Evolutionary conservation across 2,113 vertebrate species (phyloP).

Genomic region (Onychostruthus taczanowskii): DNA sequence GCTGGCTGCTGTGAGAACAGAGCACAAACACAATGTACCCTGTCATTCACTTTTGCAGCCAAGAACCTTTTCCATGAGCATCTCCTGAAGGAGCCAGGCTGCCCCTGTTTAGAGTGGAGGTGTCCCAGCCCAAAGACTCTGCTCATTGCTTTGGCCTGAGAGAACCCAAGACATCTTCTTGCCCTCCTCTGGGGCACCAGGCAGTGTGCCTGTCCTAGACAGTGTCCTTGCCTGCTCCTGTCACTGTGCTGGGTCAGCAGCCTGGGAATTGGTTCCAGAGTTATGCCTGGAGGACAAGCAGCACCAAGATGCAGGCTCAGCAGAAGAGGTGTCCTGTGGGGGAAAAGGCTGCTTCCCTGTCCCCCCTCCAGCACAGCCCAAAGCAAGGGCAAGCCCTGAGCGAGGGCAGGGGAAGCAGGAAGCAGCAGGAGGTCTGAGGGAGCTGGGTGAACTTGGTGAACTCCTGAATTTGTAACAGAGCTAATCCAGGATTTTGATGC

Average conservation of each 20-base stretch:
- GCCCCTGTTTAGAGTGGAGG: fast-evolving
- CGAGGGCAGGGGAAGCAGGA: neutral
- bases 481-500: fast-evolving
- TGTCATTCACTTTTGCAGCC: neutral
- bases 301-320: neutral
- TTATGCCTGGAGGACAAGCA: neutral
- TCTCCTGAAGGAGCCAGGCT: neutral
- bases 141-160: neutral
- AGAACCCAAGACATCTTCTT: neutral
- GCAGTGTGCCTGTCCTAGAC: neutral
- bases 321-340: neutral
- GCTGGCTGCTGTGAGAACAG: neutral
- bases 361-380: neutral
- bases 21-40: neutral
- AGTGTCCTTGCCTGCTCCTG: neutral
- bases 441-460: neutral
- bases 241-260: neutral
- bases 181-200: neutral
- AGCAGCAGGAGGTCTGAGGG: neutral
- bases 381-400: neutral
- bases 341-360: neutral
- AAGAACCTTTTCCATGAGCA: neutral
- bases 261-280: neutral
- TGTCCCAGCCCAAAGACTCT: neutral
- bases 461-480: neutral